Conservation (phyloP, 2,797 vertebrate genomes). For the Phoxinus dragarum region DNA sequence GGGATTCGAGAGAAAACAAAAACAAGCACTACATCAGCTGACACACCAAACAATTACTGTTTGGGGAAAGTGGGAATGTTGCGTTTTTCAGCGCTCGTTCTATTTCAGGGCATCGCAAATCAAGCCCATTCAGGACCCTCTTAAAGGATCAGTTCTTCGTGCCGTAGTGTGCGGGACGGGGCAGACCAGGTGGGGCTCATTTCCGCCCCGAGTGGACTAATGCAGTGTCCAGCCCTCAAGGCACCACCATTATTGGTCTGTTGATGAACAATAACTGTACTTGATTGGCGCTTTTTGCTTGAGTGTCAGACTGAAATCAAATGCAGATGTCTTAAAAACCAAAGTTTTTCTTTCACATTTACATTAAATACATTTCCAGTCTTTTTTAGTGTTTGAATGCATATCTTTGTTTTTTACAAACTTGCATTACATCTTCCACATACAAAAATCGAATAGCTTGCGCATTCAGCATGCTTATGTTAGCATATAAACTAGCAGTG, state of each 20-base stretch:
- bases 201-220: background rate
- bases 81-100: background rate
- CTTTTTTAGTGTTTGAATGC: background rate
- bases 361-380: background rate
- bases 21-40: constrained; percentile 65
- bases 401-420: background rate
- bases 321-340: constrained; percentile 10
- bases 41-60: constrained; percentile 55
- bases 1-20: constrained; percentile 74
- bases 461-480: constrained; percentile 2
- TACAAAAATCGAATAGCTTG: background rate
- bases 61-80: constrained; percentile 40
- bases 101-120: constrained; percentile 8
- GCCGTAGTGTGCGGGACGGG: background rate
- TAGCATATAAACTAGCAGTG: constrained; percentile 18
- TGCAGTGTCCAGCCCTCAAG: constrained; percentile 30
- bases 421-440: background rate
- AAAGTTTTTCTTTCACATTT: background rate
- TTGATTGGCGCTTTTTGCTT: background rate
- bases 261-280: constrained; percentile 32
- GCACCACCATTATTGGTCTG: constrained; percentile 4
- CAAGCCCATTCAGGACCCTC: background rate
- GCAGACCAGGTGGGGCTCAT: constrained; percentile 28
- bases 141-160: background rate
- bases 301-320: background rate